Base-by-base conservation (phyloP, 2,113 vertebrate genomes). In the Galemys pyrenaicus region DNA sequence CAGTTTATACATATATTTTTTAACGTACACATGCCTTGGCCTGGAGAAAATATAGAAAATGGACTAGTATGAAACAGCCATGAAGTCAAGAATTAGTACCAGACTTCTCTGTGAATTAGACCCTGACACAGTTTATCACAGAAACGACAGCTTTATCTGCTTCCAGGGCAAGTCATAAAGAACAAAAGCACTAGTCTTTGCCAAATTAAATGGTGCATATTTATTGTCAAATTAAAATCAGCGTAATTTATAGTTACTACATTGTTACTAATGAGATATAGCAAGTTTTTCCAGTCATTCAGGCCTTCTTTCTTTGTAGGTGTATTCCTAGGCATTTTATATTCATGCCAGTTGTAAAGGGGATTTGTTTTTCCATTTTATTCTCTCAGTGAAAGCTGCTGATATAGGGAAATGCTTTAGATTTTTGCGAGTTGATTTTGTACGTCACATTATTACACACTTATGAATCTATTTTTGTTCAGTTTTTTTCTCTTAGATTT, bases 1-100 rank as follows among this genome's bases (percentile, higher is more conserved):
- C n/a, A 68, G 51, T 19, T 92, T 35, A 49, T n/a, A n/a, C n/a
- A n/a, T n/a, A 56, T 88, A 68, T 92, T 95, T 71, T 19, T 65
- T 65, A 35, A 62, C 74, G 32, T 19, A 22, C 0, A 17, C 1
- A 51, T 6, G 24, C 2, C 16, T 17, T 44, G 51, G 46, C 16
- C 28, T 51, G n/a, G 44, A 79, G 44, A 89, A 20, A n/a, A 65
- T 15, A 62, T 0, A 54, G 78, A 68, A 58, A 79, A 62, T 4
- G 6, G 67, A 17, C 75, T 37, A 16, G 8, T 17, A 10, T 19
- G 11, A 75, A 64, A 56, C 7, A 62, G 58, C n/a, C 30, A 39
- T 0, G 35, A 51, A 54, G 49, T 5, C 26, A 26, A 46, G 64
- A 54, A 20, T 49, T 9, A 26, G 20, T 7, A 22, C 24, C n/a